Base-by-base conservation (phyloP, 1,140 invertebrate genomes). In the Drosophila aff. region DNA sequence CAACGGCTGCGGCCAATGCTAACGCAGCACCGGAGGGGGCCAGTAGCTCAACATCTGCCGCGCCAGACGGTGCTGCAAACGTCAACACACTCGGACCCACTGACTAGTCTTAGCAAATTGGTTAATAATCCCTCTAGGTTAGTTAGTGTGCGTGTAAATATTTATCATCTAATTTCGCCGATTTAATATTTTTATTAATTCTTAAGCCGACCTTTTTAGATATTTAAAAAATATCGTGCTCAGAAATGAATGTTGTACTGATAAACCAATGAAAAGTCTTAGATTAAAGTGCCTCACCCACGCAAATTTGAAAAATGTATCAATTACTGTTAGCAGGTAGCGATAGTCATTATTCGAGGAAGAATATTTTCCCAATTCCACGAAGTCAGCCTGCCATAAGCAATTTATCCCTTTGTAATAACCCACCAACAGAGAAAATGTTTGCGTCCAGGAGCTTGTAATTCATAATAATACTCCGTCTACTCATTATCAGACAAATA, bases 121-220 rank as follows among this genome's bases (percentile, higher is more conserved):
- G 81, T 67, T 76, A 75, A 72, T 75, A 77, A 83, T 78, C 64
- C 65, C 69, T 61, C 59, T 87, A 87, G 84, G 79, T 87, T 87
- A 87, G 84, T 89, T 87, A 87, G 81, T 83, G 81, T 89, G 84
- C 84, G 79, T 89, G 84, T 90, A 90, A 82, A 90, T 90, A 90
- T 87, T 86, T 91, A 90, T 90, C 81, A 90, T 91, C 82, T 82
- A 79, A 79, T 81, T 81, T 79, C 65, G 59, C 71, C 59, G 76
- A 74, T 74, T 79, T 67, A 75, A 73, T 77, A 87, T 87, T 87
- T 89, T 81, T 81, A 89, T 82, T 64, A 87, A 84, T 72, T n/a
- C n/a, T 81, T 81, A 84, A 89, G 69, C 49, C 55, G 76, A 89
- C 57, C 57, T 81, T 82, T 81, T 82, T 86, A 86, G 83, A 86